Evolutionary conservation across 1,140 invertebrate genomes (phyloP).

Genomic region (Watersipora subatra): DNA sequence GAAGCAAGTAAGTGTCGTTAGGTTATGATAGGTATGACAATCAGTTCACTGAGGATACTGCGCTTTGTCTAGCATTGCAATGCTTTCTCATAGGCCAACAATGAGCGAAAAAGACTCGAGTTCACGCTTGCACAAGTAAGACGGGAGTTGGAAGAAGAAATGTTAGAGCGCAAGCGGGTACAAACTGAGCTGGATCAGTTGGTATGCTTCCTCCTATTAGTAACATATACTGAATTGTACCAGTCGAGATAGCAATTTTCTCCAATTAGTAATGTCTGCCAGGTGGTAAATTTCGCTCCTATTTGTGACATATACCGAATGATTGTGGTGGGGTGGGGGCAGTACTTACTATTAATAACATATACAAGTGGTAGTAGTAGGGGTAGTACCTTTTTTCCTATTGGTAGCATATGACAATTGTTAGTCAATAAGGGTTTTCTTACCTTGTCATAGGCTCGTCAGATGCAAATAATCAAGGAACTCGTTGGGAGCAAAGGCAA

Average conservation of each 20-base stretch:
- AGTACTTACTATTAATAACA: no score
- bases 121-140: background rate
- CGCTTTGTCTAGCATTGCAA: background rate
- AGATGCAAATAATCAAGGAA: background rate
- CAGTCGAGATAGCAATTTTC: no score
- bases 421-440: no score
- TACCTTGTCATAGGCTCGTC: background rate
- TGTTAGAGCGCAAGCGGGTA: background rate
- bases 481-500: background rate
- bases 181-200: background rate
- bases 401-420: background rate
- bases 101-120: background rate
- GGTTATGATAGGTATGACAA: no score
- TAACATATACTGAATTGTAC: no score
- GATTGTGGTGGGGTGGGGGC: no score
- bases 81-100: background rate
- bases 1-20: no score
- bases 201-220: background rate
- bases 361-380: background rate
- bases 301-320: no score
- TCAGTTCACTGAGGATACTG: constrained; percentile 1
- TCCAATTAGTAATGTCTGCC: no score
- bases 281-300: no score
- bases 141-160: background rate
- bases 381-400: background rate